Conservation (phyloP, 2,888 invertebrate species). For the Troides aeacus region DNA sequence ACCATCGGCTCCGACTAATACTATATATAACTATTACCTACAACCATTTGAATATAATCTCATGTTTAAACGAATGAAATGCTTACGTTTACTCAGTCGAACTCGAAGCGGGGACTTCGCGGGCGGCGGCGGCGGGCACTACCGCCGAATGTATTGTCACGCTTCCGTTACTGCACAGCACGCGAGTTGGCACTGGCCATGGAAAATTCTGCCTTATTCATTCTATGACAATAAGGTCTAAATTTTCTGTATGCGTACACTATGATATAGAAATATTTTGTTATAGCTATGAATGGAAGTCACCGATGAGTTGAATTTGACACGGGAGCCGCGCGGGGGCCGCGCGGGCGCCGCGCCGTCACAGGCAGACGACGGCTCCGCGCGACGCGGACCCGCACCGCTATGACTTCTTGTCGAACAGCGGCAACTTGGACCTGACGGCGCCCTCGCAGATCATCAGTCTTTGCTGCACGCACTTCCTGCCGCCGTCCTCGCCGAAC, state of each 20-base stretch:
- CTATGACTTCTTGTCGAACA: conserved; percentile 85
- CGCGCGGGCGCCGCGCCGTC: neutral
- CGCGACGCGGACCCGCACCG: conserved; percentile 35
- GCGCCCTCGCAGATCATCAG: conserved; percentile 92
- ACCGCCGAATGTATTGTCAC: conserved; percentile 30
- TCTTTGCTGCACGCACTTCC: conserved; percentile 81
- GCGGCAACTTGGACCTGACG: conserved; percentile 90
- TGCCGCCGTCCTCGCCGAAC: conserved; percentile 37
- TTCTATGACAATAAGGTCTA: neutral
- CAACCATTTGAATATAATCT: conserved; percentile 43
- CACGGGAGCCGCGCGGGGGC: conserved; percentile 7
- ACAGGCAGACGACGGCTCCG: neutral
- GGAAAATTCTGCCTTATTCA: conserved; percentile 35
- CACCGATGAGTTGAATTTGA: conserved; percentile 15
- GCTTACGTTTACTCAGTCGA: conserved; percentile 48
- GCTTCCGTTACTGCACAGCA: conserved; percentile 19
- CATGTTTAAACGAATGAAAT: conserved; percentile 43
- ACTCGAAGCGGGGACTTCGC: conserved; percentile 32
- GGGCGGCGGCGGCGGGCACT: conserved; percentile 23
- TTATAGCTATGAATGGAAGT: conserved; percentile 19
- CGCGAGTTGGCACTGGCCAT: conserved; percentile 43
- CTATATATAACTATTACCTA: conserved; percentile 33
- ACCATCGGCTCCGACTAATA: conserved; percentile 38
- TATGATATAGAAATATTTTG: conserved; percentile 13
- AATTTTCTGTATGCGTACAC: neutral